Evolutionary conservation across 2,113 vertebrate species (phyloP), one percentile per base, ranked within the genome.

Genomic region (Manacus vitellinus): DNA sequence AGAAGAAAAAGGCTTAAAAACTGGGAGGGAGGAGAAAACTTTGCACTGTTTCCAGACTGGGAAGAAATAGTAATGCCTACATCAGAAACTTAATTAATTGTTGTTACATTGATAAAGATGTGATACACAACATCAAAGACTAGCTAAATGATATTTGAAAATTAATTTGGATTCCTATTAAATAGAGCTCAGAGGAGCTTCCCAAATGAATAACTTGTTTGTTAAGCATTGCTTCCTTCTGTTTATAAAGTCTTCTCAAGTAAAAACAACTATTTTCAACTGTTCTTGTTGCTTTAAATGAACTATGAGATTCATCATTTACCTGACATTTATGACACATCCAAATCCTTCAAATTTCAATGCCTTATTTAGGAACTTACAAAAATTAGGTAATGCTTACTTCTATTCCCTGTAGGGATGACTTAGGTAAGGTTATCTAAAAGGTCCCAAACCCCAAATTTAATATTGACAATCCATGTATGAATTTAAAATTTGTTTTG

Each of bases 101-200:
- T 94, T 95, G 72, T 94, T 97, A 77, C 79, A 94, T 94, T 94
- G 96, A 96, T 96, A 93, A 96, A 95, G 84, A 93, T 93, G 73
- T 91, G 91, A 95, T 96, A 95, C 65, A 93, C 73, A n/a, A 95
- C 90, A 96, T 96, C 95, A 94, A 96, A 96, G 92, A 81, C 73
- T 65, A 82, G 68, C 72, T 94, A 95, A 92, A 95, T 86, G 56
- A 78, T 94, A 94, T 81, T 93, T 93, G 88, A 76, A 95, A 96
- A 97, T 96, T 95, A 96, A 96, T 96, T 94, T 96, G 67, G 61
- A 44, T 96, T 96, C 82, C 88, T 92, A 94, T 95, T 94, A 96
- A 96, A 86, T 9, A 87, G 85, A 86, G 68, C 86, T 96, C 73
- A 81, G 79, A 96, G 83, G 91, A 92, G 56, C 68, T 94, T 96